Conservation (phyloP, 2,797 vertebrate genomes). For the Heteromormyrus szaboi region DNA sequence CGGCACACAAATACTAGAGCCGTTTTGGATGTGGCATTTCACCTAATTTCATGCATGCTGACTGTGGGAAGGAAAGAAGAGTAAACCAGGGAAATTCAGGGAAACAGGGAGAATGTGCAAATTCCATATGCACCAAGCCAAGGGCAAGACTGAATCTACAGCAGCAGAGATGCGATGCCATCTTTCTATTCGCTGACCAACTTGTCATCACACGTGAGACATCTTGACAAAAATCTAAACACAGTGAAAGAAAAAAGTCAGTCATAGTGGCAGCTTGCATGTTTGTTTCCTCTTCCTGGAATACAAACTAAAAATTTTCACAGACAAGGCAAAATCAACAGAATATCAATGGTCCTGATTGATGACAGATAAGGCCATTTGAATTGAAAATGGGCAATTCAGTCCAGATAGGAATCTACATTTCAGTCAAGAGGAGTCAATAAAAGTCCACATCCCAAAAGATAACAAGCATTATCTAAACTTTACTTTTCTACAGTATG, state of each 20-base stretch:
- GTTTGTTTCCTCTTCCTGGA: background rate
- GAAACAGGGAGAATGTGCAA: background rate
- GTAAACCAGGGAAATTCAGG: background rate
- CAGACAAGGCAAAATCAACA: slow-evolving; percentile 47
- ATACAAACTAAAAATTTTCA: background rate
- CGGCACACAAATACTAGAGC: background rate
- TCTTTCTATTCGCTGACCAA: background rate
- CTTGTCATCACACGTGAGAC: background rate
- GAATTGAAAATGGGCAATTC: slow-evolving; percentile 37
- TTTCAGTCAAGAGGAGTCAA: slow-evolving; percentile 35
- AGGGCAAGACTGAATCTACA: background rate
- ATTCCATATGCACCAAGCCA: background rate
- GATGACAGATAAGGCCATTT: slow-evolving; percentile 43
- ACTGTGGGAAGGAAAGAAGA: background rate
- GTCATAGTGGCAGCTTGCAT: background rate
- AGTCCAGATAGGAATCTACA: slow-evolving; percentile 37
- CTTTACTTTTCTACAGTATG: slow-evolving; percentile 16
- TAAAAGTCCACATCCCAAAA: slow-evolving; percentile 31
- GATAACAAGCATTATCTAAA: slow-evolving; percentile 36
- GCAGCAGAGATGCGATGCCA: background rate
- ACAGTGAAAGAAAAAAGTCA: background rate
- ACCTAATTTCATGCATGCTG: background rate
- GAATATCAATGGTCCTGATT: slow-evolving; percentile 54
- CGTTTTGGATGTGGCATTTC: background rate
- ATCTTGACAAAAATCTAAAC: background rate